phyloP scores from a whole-genome alignment of 2,888 invertebrate species.

The Antheraea yamamai region DNA sequence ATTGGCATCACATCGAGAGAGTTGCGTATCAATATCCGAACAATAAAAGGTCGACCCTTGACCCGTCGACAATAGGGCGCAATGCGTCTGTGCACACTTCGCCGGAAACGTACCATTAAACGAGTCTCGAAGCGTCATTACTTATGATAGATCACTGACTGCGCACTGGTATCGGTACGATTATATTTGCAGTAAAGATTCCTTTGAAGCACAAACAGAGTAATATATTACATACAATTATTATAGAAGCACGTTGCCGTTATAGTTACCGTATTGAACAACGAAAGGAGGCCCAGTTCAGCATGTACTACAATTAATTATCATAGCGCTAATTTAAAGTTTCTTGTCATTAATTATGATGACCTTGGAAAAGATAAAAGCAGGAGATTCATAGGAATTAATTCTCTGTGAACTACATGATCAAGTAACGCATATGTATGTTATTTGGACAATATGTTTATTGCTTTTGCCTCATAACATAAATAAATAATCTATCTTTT shows the following conservation, averaged over 20 bases:
- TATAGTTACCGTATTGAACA: too few species aligned
- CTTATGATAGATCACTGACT: constrained; percentile 50
- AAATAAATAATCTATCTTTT: too few species aligned
- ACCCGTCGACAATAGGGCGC: constrained; percentile 52
- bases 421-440: too few species aligned
- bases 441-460: neutral
- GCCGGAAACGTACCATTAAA: constrained; percentile 59
- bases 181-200: constrained; percentile 41
- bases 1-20: constrained; percentile 50
- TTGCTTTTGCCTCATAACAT: constrained; percentile 33
- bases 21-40: constrained; percentile 58
- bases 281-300: too few species aligned
- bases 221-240: too few species aligned
- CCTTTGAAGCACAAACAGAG: constrained; percentile 29
- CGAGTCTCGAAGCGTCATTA: constrained; percentile 47
- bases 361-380: too few species aligned
- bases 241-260: too few species aligned
- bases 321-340: too few species aligned
- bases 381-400: too few species aligned
- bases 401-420: too few species aligned
- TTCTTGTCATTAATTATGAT: too few species aligned
- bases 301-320: too few species aligned
- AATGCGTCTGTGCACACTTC: constrained; percentile 52
- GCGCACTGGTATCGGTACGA: constrained; percentile 32
- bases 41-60: constrained; percentile 62